These are phyloP conservation scores for Megaceryle alcyon DNA, from an alignment of 2,797 vertebrate genomes.

Conservation along the genomic window DNA sequence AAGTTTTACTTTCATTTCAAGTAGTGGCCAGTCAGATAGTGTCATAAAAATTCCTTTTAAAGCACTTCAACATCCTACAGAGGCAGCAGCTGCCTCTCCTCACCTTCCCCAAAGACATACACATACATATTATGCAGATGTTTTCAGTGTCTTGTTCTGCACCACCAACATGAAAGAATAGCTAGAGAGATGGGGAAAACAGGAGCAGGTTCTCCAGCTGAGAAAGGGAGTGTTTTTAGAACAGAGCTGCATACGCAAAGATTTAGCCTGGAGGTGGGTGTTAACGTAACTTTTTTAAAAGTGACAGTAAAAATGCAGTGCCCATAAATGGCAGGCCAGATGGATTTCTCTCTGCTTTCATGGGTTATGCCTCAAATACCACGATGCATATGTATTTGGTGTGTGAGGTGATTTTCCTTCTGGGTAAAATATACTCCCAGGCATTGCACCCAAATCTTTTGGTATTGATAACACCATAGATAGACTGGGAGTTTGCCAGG, in stretches of 20 bases:
- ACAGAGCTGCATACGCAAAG: conserved; percentile 7
- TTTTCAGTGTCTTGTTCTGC: neutral
- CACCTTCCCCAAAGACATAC: neutral
- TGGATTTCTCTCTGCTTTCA: conserved; percentile 39
- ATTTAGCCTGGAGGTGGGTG: conserved; percentile 53
- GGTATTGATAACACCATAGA: neutral
- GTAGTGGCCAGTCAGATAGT: neutral
- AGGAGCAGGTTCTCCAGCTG: conserved; percentile 30
- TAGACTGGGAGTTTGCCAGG: neutral
- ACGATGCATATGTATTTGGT: neutral
- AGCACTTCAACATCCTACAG: neutral
- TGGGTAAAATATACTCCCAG: neutral
- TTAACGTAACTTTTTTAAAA: conserved; percentile 38
- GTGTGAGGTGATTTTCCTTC: neutral
- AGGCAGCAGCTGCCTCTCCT: neutral
- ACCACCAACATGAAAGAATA: neutral
- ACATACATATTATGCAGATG: neutral
- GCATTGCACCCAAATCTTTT: neutral
- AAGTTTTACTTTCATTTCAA: neutral
- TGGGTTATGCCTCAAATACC: conserved; percentile 10
- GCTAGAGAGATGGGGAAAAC: neutral
- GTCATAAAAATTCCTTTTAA: neutral
- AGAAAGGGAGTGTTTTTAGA: conserved; percentile 46
- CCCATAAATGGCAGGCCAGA: conserved; percentile 26
- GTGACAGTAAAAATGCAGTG: conserved; percentile 44